phyloP scores from a whole-genome alignment of 2,797 vertebrate species.

The Gadopsis bispinosus region DNA sequence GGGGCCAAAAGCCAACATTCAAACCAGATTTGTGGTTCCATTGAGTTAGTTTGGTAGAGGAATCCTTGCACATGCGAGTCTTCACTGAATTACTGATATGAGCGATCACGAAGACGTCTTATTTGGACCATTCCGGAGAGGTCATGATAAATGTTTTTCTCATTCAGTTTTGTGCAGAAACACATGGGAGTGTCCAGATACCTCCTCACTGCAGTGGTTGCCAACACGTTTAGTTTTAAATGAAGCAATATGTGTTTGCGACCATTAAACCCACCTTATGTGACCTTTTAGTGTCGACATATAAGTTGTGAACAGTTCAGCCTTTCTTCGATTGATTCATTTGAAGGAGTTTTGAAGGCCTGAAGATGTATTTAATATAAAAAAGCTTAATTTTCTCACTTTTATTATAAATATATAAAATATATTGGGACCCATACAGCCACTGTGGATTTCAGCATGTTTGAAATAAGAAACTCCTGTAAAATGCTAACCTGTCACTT shows the following conservation, averaged over 20 bases:
- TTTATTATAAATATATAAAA: background rate
- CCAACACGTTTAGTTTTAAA: background rate
- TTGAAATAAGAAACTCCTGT: background rate
- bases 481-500: background rate
- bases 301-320: background rate
- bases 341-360: background rate
- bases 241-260: background rate
- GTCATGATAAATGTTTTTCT: background rate
- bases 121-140: background rate
- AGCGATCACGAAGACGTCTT: background rate
- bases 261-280: background rate
- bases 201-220: background rate
- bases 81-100: background rate
- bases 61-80: slow-evolving; percentile 10
- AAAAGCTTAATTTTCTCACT: background rate
- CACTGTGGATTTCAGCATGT: background rate
- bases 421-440: background rate
- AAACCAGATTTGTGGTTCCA: slow-evolving; percentile 47
- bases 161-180: background rate
- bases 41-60: slow-evolving; percentile 13
- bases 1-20: slow-evolving; percentile 50
- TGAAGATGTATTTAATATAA: background rate
- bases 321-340: background rate
- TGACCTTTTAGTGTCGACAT: background rate
- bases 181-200: background rate